A percentile compares a stretch with the other conserved stretches of the same genome.
phyloP scores from a whole-genome alignment of 1,140 invertebrate species.

The Drosophila nasuta region DNA sequence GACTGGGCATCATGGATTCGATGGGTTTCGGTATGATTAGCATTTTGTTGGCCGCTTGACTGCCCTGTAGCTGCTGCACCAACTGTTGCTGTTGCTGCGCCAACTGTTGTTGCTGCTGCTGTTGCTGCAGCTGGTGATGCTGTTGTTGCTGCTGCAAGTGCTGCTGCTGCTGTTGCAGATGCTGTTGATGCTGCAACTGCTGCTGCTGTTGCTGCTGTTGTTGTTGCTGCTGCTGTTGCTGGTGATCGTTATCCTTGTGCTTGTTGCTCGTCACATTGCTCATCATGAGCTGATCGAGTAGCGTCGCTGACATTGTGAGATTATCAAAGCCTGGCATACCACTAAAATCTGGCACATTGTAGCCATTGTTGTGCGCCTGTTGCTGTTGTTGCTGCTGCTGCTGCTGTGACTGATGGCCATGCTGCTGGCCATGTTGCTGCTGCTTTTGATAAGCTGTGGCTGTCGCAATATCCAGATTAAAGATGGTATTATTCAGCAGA shows the following conservation, averaged over 20 bases:
- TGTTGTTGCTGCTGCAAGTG: conserved; percentile 47
- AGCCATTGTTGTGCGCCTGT: conserved; percentile 76
- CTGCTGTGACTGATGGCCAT: conserved; percentile 62
- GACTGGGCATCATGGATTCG: conserved; percentile 87
- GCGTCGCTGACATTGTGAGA: conserved; percentile 55
- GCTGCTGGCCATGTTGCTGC: conserved; percentile 55
- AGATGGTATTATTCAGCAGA: conserved; percentile 62
- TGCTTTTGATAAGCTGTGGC: conserved; percentile 53
- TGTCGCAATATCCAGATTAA: conserved; percentile 63
- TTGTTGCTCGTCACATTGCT: conserved; percentile 50
- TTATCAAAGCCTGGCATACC: conserved; percentile 61
- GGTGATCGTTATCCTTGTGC: conserved; percentile 32
- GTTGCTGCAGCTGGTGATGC: conserved; percentile 57
- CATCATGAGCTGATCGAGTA: conserved; percentile 56
- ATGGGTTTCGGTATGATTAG: conserved; percentile 87
- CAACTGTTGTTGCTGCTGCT: conserved; percentile 38
- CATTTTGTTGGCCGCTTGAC: conserved; percentile 86
- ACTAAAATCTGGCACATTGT: conserved; percentile 69
- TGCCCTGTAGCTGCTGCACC: conserved; percentile 73
- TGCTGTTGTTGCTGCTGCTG: conserved; percentile 69
- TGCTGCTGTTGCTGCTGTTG: conserved; percentile 55
- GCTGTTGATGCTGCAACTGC: conserved; percentile 70
- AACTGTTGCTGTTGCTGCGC: conserved; percentile 48
- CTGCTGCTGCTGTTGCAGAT: conserved; percentile 39
- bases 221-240: conserved; percentile 25